Base-by-base conservation (phyloP, 2,113 vertebrate genomes). In the Triplophysa dalaica region DNA sequence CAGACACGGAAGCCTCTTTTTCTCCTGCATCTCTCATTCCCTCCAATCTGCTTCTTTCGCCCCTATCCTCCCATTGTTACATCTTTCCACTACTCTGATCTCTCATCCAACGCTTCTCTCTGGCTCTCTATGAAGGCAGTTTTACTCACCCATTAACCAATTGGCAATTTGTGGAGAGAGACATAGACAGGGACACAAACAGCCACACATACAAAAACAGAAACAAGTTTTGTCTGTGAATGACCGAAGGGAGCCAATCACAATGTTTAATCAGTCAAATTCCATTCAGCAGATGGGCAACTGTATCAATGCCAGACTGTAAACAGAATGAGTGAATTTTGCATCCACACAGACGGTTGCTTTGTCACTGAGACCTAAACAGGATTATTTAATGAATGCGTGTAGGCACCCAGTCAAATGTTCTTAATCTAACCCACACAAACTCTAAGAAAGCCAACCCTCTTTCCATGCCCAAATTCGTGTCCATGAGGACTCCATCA, bases 1-100 rank as follows among this genome's bases (percentile, higher is more conserved):
- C 83, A 86, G 86, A 88, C 91, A 92, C 89, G 90, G 56, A 92
- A 92, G 85, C 87, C 83, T 86, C 86, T 61, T 48, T 45, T 65
- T 52, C 70, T 84, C 73, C 60, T 29, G 24, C 66, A 26, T 58
- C 62, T 22, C 72, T 16, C 24, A 29, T 56, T 33, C 64, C 8
- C 72, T 60, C 69, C 12, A 70, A 61, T 21, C 45, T 45, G 38
- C 13, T 4, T 73, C 9, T 24, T 17, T n/a, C 52, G 4, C 10
- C 48, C 62, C 16, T 13, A 12, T 33, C 2, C 26, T 41, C 22
- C 11, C 63, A 58, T 26, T 38, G 26, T 68, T 50, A 64, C 48
- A 38, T 60, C 63, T 17, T 29, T 67, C 19, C 43, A 65, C 75
- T 38, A 62, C 48, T 75, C 48, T 74, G 21, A 29, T 19, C 21